These are phyloP conservation scores for Drosophila sulfurigaster DNA, from an alignment of 1,140 invertebrate genomes.

Conservation along the genomic window DNA sequence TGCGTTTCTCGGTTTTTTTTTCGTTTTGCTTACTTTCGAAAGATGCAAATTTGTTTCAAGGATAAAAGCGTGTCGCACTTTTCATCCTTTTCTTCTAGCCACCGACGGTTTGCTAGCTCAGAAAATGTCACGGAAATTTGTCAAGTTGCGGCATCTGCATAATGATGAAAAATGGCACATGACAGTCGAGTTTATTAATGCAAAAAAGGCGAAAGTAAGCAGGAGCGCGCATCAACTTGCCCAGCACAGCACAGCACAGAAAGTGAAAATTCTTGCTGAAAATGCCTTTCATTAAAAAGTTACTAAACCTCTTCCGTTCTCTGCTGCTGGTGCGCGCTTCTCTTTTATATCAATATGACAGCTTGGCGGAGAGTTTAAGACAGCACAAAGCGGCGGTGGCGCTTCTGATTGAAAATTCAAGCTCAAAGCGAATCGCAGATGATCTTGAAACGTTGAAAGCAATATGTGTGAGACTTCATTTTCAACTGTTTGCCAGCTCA, in stretches of 20 bases:
- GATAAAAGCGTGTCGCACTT: conserved; percentile 53
- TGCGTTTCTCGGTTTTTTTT: conserved; percentile 24
- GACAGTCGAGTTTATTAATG: conserved; percentile 55
- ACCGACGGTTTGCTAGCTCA: neutral
- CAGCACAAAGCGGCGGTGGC: neutral
- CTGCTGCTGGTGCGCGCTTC: neutral
- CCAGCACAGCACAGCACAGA: neutral
- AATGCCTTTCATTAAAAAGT: conserved; percentile 44
- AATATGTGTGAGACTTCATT: neutral
- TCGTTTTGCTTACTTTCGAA: conserved; percentile 16
- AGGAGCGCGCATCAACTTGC: conserved; percentile 29
- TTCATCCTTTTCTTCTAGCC: conserved; percentile 13
- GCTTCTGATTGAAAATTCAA: neutral
- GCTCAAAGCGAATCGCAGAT: neutral
- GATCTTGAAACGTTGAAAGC: neutral
- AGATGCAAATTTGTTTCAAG: conserved; percentile 56
- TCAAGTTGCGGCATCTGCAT: conserved; percentile 63
- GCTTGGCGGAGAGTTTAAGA: neutral
- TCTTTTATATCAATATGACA: conserved; percentile 9
- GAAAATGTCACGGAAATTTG: conserved; percentile 63
- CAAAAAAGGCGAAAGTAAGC: conserved; percentile 18
- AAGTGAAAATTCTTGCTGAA: conserved; percentile 52
- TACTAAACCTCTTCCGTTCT: neutral
- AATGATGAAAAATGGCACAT: conserved; percentile 53
- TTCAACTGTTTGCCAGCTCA: neutral